Evolutionary conservation across 2,888 invertebrate genomes (phyloP).

Genomic region (Coenonympha glycerion): DNA sequence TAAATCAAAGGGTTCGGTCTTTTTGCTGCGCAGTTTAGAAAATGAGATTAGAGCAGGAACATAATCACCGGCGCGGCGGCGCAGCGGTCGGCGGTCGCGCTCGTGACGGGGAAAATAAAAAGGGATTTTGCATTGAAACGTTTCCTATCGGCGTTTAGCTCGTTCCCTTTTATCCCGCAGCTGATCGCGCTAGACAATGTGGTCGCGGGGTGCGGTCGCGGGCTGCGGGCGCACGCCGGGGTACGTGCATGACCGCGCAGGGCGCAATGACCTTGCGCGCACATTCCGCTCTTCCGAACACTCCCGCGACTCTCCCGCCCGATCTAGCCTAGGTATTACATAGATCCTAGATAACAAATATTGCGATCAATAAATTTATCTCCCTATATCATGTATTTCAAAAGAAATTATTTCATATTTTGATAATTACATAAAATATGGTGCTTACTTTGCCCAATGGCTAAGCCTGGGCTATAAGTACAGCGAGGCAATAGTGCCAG

Average conservation of each 20-base stretch:
- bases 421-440: neutral
- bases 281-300: conserved; percentile 64
- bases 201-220: conserved; percentile 32
- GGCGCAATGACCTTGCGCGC: conserved; percentile 75
- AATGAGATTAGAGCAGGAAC: conserved; percentile 60
- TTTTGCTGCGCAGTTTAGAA: conserved; percentile 56
- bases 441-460: too few species aligned
- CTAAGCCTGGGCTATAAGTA: too few species aligned
- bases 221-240: conserved; percentile 34
- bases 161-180: conserved; percentile 67
- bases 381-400: neutral
- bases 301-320: conserved; percentile 56
- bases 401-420: neutral
- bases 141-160: conserved; percentile 60
- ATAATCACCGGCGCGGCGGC: conserved; percentile 53
- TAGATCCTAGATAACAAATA: conserved; percentile 6
- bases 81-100: conserved; percentile 37
- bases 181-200: conserved; percentile 71
- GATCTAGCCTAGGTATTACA: conserved; percentile 32
- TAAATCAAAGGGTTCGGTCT: conserved; percentile 49
- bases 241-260: conserved; percentile 74
- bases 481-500: too few species aligned
- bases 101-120: conserved; percentile 56
- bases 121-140: conserved; percentile 63
- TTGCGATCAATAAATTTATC: neutral